These are phyloP conservation scores for Erythrocercus mccallii DNA, from an alignment of 2,113 vertebrate genomes.

Conservation along the genomic window DNA sequence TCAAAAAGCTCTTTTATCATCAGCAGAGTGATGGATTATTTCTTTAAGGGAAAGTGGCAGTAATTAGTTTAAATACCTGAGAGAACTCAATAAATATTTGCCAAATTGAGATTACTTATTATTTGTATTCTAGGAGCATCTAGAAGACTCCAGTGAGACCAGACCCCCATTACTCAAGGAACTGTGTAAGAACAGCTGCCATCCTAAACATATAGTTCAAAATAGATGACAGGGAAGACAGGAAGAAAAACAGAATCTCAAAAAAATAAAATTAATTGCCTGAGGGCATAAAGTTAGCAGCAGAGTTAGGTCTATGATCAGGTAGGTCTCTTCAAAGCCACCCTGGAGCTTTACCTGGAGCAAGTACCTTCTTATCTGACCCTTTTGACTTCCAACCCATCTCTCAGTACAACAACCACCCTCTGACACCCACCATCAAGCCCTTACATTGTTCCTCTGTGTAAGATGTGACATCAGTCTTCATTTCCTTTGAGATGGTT, in stretches of 20 bases:
- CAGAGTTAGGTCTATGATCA: not conserved
- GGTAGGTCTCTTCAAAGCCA: not conserved
- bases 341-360: not conserved
- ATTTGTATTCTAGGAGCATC: not conserved
- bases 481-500: not conserved
- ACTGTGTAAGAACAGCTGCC: not conserved
- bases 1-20: slow-evolving; percentile 42
- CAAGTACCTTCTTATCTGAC: not conserved
- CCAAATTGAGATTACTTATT: slow-evolving; percentile 25
- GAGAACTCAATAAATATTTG: slow-evolving; percentile 53
- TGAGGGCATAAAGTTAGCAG: not conserved
- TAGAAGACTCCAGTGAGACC: not conserved
- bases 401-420: not conserved
- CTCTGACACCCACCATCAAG: not conserved
- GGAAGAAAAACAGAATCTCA: not conserved
- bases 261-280: not conserved
- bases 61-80: slow-evolving; percentile 51
- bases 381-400: not conserved
- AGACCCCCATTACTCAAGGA: not conserved
- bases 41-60: slow-evolving; percentile 38
- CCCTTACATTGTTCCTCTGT: not conserved
- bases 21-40: slow-evolving; percentile 7
- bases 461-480: not conserved
- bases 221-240: not conserved
- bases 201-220: not conserved